Conservation (phyloP, 1,140 invertebrate genomes). For the Aplysia californica region DNA sequence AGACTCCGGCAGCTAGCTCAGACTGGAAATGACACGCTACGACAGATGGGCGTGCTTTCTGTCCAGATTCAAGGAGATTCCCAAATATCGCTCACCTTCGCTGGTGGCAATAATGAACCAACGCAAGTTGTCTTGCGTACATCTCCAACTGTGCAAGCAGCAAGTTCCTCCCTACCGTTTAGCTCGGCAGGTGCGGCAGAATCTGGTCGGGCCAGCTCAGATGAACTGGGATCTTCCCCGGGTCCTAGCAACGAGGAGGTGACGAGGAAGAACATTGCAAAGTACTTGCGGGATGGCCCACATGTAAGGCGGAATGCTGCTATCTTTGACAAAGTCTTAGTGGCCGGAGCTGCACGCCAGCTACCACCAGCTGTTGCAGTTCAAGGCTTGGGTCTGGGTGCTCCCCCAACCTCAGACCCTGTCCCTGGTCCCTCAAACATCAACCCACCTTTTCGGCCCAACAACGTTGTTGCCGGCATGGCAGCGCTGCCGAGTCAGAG, state of each 20-base stretch:
- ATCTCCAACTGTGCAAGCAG: slow-evolving; percentile 25
- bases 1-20: slow-evolving; percentile 89
- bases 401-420: not conserved
- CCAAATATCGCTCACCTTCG: slow-evolving; percentile 88
- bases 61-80: slow-evolving; percentile 97
- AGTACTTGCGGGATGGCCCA: slow-evolving; percentile 65
- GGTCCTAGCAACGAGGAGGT: slow-evolving; percentile 62
- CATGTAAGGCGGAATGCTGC: slow-evolving; percentile 63
- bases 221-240: slow-evolving; percentile 44
- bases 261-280: slow-evolving; percentile 65
- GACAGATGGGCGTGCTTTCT: slow-evolving; percentile 91
- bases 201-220: slow-evolving; percentile 37
- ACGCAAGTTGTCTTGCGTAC: slow-evolving; percentile 81
- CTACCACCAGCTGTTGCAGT: slow-evolving; percentile 20
- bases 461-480: not conserved
- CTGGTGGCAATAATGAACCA: slow-evolving; percentile 76
- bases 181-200: slow-evolving; percentile 48
- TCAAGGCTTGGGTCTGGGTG: not conserved
- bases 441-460: slow-evolving; percentile 8
- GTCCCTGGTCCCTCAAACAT: not conserved
- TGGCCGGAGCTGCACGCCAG: slow-evolving; percentile 27
- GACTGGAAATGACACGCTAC: slow-evolving; percentile 86
- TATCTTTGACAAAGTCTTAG: slow-evolving; percentile 47
- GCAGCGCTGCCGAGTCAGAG: not conserved
- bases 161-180: slow-evolving; percentile 48